phyloP scores from a whole-genome alignment of 1,140 invertebrate species.

The Elymnias hypermnestra region DNA sequence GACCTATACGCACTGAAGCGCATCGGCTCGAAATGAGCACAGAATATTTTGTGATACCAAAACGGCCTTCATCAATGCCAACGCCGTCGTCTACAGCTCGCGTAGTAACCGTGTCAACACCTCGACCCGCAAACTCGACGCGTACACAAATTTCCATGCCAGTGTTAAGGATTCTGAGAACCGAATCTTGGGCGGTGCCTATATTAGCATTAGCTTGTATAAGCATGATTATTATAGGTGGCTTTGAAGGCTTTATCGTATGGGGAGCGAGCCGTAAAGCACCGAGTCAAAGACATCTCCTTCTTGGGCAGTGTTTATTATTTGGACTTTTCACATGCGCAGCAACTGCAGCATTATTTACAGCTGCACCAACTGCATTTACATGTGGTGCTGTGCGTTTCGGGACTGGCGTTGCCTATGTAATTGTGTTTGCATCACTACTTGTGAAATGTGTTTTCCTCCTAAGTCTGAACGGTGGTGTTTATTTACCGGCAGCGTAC shows the following conservation, averaged over 20 bases:
- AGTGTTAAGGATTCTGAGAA: constrained; percentile 74
- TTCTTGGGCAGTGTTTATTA: constrained; percentile 93
- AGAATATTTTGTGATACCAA: constrained; percentile 84
- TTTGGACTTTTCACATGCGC: constrained; percentile 91
- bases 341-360: constrained; percentile 86
- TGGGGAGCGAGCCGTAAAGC: constrained; percentile 90
- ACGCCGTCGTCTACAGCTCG: constrained; percentile 31
- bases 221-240: constrained; percentile 87
- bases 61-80: constrained; percentile 46
- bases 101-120: constrained; percentile 18
- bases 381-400: constrained; percentile 91
- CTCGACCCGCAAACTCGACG: constrained; percentile 41
- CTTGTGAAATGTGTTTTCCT: constrained; percentile 96
- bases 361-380: constrained; percentile 85
- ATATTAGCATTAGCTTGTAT: constrained; percentile 86
- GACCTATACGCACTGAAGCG: constrained; percentile 72
- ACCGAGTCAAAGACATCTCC: constrained; percentile 89
- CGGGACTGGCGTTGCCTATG: constrained; percentile 90
- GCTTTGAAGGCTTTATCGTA: constrained; percentile 93
- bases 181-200: constrained; percentile 91
- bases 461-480: constrained; percentile 92
- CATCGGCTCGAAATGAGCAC: constrained; percentile 84
- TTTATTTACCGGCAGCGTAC: constrained; percentile 95
- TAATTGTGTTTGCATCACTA: constrained; percentile 93
- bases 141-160: constrained; percentile 32